These are phyloP conservation scores for Lumbricus terrestris DNA, from an alignment of 2,888 invertebrate genomes.

Conservation along the genomic window DNA sequence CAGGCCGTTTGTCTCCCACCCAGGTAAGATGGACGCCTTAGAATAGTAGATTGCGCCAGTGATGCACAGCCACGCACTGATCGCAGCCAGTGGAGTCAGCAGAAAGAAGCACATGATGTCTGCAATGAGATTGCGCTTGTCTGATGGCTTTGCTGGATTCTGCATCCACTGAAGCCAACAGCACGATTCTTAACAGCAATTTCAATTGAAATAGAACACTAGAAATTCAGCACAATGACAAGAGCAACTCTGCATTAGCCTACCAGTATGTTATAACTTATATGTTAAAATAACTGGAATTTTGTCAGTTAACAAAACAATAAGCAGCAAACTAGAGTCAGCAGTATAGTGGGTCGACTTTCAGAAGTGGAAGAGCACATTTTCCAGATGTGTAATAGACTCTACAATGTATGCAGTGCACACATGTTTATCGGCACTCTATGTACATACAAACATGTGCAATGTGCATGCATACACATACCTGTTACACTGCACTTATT, in stretches of 20 bases:
- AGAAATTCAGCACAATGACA: too few relatives aligned
- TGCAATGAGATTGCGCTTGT: slow-evolving; percentile 61
- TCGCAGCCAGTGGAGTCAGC: slow-evolving; percentile 65
- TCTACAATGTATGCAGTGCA: not conserved
- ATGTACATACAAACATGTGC: not conserved
- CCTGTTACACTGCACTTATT: too few relatives aligned
- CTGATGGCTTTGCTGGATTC: slow-evolving; percentile 58
- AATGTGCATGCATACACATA: not conserved
- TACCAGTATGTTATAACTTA: too few relatives aligned
- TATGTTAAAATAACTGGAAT: too few relatives aligned
- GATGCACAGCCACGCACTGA: slow-evolving; percentile 62
- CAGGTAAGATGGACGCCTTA: not conserved
- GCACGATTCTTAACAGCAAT: not conserved
- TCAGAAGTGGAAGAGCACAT: not conserved
- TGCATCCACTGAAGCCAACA: slow-evolving; percentile 64
- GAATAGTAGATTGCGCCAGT: slow-evolving; percentile 50
- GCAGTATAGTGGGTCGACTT: too few relatives aligned
- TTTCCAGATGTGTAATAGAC: not conserved
- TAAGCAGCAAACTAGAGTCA: too few relatives aligned
- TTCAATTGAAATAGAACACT: not conserved
- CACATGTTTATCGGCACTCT: not conserved
- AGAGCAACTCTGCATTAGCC: too few relatives aligned
- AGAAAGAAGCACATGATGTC: slow-evolving; percentile 65
- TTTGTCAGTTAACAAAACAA: too few relatives aligned
- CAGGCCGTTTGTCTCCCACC: slow-evolving; percentile 47